phyloP scores from a whole-genome alignment of 1,140 invertebrate genomes.

The Asbolus verrucosus region DNA sequence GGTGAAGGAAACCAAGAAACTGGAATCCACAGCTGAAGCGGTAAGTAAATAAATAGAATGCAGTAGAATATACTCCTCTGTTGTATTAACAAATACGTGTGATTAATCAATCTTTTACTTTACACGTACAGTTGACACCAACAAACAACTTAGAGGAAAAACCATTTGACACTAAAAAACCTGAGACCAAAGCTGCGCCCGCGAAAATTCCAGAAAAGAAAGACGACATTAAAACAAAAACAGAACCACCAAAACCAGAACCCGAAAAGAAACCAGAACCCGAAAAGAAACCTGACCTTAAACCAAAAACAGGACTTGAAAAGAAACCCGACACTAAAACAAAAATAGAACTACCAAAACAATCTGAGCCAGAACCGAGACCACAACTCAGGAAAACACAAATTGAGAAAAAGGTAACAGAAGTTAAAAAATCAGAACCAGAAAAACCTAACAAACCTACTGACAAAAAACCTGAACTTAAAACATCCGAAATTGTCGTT shows the following conservation, averaged over 20 bases:
- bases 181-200: conserved; percentile 58
- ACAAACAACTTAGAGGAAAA: conserved; percentile 66
- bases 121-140: conserved; percentile 62
- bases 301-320: conserved; percentile 46
- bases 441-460: conserved; percentile 42
- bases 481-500: conserved; percentile 55
- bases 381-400: conserved; percentile 31
- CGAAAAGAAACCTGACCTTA: conserved; percentile 46
- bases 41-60: conserved; percentile 55
- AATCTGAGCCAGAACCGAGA: too few species aligned
- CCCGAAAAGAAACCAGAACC: conserved; percentile 28
- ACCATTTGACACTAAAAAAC: conserved; percentile 45
- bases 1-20: conserved; percentile 56
- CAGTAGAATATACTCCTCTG: neutral
- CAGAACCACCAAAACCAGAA: conserved; percentile 36
- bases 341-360: conserved; percentile 44
- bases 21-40: conserved; percentile 60
- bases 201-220: conserved; percentile 46
- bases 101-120: conserved; percentile 28
- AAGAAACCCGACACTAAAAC: conserved; percentile 40
- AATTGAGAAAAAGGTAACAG: conserved; percentile 45
- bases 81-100: conserved; percentile 54
- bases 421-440: conserved; percentile 49
- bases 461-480: conserved; percentile 46
- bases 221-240: conserved; percentile 40